These are phyloP conservation scores for Trialeurodes vaporariorum DNA, from an alignment of 1,140 invertebrate genomes.

Conservation along the genomic window DNA sequence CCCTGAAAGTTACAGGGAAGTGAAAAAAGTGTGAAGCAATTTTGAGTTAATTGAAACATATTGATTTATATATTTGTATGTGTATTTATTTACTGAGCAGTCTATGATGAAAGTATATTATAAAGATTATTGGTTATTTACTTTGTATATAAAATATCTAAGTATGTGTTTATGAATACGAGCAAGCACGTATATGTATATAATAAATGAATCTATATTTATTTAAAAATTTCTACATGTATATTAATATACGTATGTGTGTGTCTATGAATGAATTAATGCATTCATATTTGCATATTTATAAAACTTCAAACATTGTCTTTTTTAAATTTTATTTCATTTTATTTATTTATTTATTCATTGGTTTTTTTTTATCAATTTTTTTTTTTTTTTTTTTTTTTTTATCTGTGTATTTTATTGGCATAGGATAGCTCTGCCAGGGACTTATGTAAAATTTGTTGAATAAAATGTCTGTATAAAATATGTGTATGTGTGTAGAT, in stretches of 20 bases:
- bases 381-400: background rate
- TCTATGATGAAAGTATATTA: background rate
- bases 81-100: background rate
- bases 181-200: background rate
- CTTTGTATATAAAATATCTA: background rate
- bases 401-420: background rate
- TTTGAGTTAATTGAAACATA: background rate
- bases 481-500: background rate
- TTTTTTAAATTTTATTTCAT: background rate
- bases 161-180: background rate
- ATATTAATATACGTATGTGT: background rate
- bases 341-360: background rate
- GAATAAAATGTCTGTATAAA: background rate
- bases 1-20: background rate
- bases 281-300: background rate
- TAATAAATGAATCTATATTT: slow-evolving; percentile 1
- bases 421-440: background rate
- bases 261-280: background rate
- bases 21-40: background rate
- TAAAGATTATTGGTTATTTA: background rate
- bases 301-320: background rate
- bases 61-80: background rate
- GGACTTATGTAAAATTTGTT: background rate
- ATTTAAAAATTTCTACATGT: background rate
- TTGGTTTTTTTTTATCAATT: too few relatives aligned